Evolutionary conservation across 1,140 invertebrate species (phyloP).

Genomic region (Hetaerina americana): DNA sequence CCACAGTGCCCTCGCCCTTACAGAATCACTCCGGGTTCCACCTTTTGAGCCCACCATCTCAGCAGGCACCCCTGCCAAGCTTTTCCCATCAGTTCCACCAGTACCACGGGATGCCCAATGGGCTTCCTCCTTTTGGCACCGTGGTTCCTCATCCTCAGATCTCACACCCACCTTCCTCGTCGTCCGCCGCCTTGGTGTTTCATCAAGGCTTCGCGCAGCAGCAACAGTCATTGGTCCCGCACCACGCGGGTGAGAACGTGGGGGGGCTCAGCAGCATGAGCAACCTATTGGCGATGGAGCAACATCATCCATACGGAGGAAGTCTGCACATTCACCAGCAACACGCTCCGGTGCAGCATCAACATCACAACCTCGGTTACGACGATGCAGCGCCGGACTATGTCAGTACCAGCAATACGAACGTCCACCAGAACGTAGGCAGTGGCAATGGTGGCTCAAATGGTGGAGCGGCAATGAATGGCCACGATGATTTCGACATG

Average conservation of each 20-base stretch:
- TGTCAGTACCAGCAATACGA: slow-evolving; percentile 10
- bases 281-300: slow-evolving; percentile 20
- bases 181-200: slow-evolving; percentile 35
- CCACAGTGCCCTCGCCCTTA: slow-evolving; percentile 8
- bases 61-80: slow-evolving; percentile 39
- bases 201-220: slow-evolving; percentile 31
- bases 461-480: too few species aligned
- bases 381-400: slow-evolving; percentile 10
- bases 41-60: slow-evolving; percentile 12
- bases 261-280: slow-evolving; percentile 45
- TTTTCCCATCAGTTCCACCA: slow-evolving; percentile 36
- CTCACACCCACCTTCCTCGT: too few species aligned
- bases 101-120: slow-evolving; percentile 12
- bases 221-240: neutral
- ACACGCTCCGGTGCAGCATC: slow-evolving; percentile 8
- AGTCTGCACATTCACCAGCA: slow-evolving; percentile 20
- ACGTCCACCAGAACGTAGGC: slow-evolving; percentile 1
- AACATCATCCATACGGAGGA: slow-evolving; percentile 23
- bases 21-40: neutral
- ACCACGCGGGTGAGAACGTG: slow-evolving; percentile 38
- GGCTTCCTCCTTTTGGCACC: slow-evolving; percentile 9
- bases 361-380: slow-evolving; percentile 12
- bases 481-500: neutral
- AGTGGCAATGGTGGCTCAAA: slow-evolving; percentile 1
- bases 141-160: neutral